Conservation (phyloP, 2,888 invertebrate genomes). For the Drosophila prostipennis region DNA sequence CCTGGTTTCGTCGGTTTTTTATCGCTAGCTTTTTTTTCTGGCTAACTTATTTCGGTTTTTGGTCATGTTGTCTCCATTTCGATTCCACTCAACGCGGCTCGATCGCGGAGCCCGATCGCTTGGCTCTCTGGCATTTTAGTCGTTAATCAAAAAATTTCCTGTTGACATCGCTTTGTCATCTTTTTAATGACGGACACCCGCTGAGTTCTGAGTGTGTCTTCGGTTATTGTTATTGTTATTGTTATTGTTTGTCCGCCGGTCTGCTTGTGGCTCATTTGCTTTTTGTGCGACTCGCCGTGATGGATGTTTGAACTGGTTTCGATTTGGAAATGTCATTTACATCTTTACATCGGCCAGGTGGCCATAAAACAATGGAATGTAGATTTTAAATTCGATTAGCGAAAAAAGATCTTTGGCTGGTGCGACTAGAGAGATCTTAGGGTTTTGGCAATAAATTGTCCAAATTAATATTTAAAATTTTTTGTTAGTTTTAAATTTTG, state of each 20-base stretch:
- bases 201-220: conserved; percentile 55
- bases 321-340: conserved; percentile 49
- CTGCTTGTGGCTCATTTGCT: conserved; percentile 23
- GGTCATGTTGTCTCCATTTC: conserved; percentile 14
- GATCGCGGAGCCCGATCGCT: conserved; percentile 28
- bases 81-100: conserved; percentile 21
- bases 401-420: background rate
- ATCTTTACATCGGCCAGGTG: conserved; percentile 23
- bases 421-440: no score
- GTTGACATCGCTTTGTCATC: conserved; percentile 77
- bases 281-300: conserved; percentile 33
- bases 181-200: conserved; percentile 71
- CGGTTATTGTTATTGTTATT: conserved; percentile 6
- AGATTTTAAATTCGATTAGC: background rate
- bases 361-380: conserved; percentile 30
- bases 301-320: conserved; percentile 59
- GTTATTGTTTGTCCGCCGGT: conserved; percentile 7
- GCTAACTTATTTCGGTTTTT: conserved; percentile 43
- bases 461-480: no score
- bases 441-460: no score
- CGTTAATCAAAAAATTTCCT: conserved; percentile 77
- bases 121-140: conserved; percentile 55
- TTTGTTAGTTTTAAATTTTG: no score
- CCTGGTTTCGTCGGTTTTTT: conserved; percentile 40
- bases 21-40: conserved; percentile 39